Evolutionary conservation across 1,140 invertebrate species (phyloP).

Genomic region (Drosophila rhopaloa): DNA sequence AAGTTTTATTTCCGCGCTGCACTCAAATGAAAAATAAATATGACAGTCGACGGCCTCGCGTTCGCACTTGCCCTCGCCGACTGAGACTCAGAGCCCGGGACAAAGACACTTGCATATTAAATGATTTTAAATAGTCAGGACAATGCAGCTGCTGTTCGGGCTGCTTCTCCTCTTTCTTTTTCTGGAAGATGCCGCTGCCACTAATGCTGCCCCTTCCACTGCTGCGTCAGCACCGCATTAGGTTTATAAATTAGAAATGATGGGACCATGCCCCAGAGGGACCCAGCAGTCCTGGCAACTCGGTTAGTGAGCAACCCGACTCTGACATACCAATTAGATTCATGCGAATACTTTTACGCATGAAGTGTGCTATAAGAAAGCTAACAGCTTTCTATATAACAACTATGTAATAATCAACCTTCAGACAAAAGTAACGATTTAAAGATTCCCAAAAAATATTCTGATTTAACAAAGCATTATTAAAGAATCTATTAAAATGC

Average conservation of each 20-base stretch:
- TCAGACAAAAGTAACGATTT: too few species aligned
- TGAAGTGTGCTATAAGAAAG: neutral
- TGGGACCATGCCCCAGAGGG: constrained; percentile 51
- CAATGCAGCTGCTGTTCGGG: constrained; percentile 59
- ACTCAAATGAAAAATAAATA: constrained; percentile 84
- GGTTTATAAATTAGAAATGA: constrained; percentile 82
- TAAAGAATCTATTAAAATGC: too few species aligned
- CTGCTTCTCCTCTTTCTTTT: constrained; percentile 4
- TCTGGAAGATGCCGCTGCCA: constrained; percentile 32
- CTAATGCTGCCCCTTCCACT: constrained; percentile 3
- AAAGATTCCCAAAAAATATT: too few species aligned
- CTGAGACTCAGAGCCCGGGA: constrained; percentile 31
- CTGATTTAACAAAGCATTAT: too few species aligned
- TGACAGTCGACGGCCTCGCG: constrained; percentile 69
- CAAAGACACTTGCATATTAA: constrained; percentile 82
- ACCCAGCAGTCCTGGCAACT: constrained; percentile 21
- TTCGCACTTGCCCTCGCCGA: constrained; percentile 21
- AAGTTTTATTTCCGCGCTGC: constrained; percentile 79
- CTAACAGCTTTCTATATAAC: too few species aligned
- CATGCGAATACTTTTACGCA: constrained; percentile 14
- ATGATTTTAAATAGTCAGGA: constrained; percentile 81
- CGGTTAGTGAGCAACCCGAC: constrained; percentile 24
- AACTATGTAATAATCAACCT: too few species aligned
- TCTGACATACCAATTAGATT: constrained; percentile 48
- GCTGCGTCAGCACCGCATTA: constrained; percentile 75